Percentiles rank a stretch among this genome's conserved stretches.
These are phyloP conservation scores for Autographa pulchrina DNA, from an alignment of 2,888 invertebrate species.

Conservation along the genomic window DNA sequence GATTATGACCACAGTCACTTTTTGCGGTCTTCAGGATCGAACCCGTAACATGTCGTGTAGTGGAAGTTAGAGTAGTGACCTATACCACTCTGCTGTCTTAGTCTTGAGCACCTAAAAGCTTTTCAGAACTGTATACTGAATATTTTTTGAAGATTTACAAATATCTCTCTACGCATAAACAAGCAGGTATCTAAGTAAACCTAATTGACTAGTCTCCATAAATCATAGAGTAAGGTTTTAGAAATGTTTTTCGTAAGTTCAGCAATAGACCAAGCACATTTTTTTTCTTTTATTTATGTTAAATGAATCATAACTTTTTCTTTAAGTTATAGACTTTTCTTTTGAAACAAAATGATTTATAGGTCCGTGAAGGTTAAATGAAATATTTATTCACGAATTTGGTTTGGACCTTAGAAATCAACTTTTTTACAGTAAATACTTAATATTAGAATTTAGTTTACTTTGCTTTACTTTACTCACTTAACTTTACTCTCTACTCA, in stretches of 20 bases:
- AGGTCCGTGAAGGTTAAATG: background rate
- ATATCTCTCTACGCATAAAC: background rate
- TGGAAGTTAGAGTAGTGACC: too few relatives aligned
- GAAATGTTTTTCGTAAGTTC: slow-evolving; percentile 35
- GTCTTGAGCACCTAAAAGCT: too few relatives aligned
- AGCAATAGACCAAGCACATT: slow-evolving; percentile 16
- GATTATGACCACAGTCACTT: too few relatives aligned
- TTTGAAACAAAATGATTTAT: slow-evolving; percentile 27
- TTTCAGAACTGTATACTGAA: too few relatives aligned
- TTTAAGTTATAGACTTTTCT: slow-evolving; percentile 32
- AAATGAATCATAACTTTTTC: slow-evolving; percentile 39
- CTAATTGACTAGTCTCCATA: slow-evolving; percentile 17
- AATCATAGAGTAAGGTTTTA: slow-evolving; percentile 24
- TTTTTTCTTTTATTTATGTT: slow-evolving; percentile 39
- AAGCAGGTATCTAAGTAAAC: slow-evolving; percentile 5
- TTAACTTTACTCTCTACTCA: too few relatives aligned
- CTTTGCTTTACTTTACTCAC: too few relatives aligned
- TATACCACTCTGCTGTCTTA: too few relatives aligned
- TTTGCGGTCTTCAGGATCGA: too few relatives aligned
- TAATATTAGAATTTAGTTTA: too few relatives aligned
- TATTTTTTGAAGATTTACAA: too few relatives aligned
- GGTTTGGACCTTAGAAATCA: background rate
- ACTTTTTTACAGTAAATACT: background rate
- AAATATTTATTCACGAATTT: background rate
- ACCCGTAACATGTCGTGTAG: too few relatives aligned